Percentiles rank a stretch among this genome's conserved stretches.
Conservation (phyloP, 2,888 invertebrate genomes). For the Micropterix aruncella region DNA sequence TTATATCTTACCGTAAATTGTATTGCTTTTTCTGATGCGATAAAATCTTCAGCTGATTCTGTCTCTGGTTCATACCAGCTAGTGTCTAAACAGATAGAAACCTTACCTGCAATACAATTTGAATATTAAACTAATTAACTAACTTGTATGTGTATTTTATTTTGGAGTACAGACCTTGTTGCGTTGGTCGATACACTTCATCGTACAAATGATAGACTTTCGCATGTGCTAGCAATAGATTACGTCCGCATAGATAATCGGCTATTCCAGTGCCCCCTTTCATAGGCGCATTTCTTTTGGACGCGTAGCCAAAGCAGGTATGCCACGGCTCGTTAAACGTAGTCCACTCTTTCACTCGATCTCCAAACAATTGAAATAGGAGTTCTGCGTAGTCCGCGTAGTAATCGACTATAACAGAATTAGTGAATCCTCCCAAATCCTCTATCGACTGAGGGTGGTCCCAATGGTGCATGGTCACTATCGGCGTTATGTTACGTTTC, state of each 20-base stretch:
- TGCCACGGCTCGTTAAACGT: conserved; percentile 65
- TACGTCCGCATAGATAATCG: conserved; percentile 55
- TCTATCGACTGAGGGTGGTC: conserved; percentile 51
- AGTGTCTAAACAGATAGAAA: background rate
- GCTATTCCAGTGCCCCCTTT: conserved; percentile 44
- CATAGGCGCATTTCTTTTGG: conserved; percentile 43
- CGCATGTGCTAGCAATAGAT: conserved; percentile 59
- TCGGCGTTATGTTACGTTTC: conserved; percentile 50
- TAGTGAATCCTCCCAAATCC: conserved; percentile 54
- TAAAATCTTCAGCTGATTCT: background rate
- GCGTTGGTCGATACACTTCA: conserved; percentile 35
- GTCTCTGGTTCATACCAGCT: background rate
- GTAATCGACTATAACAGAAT: conserved; percentile 46
- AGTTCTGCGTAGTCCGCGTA: conserved; percentile 50
- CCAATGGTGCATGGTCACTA: conserved; percentile 61
- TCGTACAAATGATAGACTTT: conserved; percentile 52
- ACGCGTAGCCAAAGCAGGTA: conserved; percentile 41
- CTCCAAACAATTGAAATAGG: conserved; percentile 44
- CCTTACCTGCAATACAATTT: background rate
- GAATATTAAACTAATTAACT: background rate
- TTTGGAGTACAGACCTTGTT: conserved; percentile 28
- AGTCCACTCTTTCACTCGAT: conserved; percentile 56
- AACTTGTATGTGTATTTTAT: background rate
- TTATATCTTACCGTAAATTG: background rate
- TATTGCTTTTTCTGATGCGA: background rate